A percentile compares a stretch with the other conserved stretches of the same genome.
Conservation (phyloP, 2,888 invertebrate genomes). For the Cactoblastis cactorum region DNA sequence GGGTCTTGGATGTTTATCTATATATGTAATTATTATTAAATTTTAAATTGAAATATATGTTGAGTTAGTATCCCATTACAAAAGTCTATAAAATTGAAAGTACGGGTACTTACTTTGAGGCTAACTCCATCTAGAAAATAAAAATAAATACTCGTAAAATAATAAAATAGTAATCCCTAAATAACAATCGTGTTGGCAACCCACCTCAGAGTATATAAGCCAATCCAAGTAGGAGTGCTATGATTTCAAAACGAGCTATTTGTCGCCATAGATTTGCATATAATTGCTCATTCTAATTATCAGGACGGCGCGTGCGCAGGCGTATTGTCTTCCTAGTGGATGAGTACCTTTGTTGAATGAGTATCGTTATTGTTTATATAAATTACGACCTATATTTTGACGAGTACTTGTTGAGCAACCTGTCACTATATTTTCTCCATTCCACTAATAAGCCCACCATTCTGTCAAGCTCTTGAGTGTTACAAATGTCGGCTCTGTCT, state of each 20-base stretch:
- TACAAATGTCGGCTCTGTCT: no score
- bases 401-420: not conserved
- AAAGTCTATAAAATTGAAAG: no score
- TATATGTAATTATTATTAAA: no score
- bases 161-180: no score
- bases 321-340: slow-evolving; percentile 31
- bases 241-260: slow-evolving; percentile 63
- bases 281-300: slow-evolving; percentile 71
- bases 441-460: no score
- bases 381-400: slow-evolving; percentile 8
- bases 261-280: slow-evolving; percentile 66
- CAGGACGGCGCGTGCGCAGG: slow-evolving; percentile 27
- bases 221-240: slow-evolving; percentile 53
- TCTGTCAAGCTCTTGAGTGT: no score
- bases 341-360: slow-evolving; percentile 13
- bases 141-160: not conserved
- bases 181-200: slow-evolving; percentile 1
- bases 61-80: no score
- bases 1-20: no score
- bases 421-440: no score
- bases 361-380: not conserved
- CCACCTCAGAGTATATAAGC: slow-evolving; percentile 17
- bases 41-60: no score
- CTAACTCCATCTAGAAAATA: no score
- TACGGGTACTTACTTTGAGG: no score